Evolutionary conservation across 2,113 vertebrate genomes (phyloP).

Genomic region (Gopherus flavomarginatus): DNA sequence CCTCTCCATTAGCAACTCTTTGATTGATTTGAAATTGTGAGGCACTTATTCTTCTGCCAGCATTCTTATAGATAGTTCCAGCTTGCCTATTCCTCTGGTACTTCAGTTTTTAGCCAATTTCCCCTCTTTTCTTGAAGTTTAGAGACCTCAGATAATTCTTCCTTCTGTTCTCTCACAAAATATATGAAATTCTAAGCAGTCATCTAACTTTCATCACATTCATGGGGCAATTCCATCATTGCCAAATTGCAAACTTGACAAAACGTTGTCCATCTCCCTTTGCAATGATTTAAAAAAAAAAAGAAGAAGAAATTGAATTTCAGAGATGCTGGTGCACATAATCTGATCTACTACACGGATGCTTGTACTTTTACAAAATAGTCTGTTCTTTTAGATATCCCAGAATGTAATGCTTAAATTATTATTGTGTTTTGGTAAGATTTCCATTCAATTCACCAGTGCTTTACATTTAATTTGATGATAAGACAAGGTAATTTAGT

Average conservation of each 20-base stretch:
- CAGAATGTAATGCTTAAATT: slow-evolving; percentile 28
- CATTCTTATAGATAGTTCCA: slow-evolving; percentile 60
- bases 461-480: slow-evolving; percentile 44
- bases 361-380: slow-evolving; percentile 25
- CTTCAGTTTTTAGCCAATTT: slow-evolving; percentile 58
- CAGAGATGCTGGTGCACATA: slow-evolving; percentile 57
- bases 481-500: slow-evolving; percentile 31
- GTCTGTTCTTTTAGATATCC: slow-evolving; percentile 37
- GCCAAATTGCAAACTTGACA: slow-evolving; percentile 65
- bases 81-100: slow-evolving; percentile 37
- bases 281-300: slow-evolving; percentile 58
- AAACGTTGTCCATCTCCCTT: slow-evolving; percentile 63
- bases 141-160: slow-evolving; percentile 62
- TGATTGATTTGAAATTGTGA: slow-evolving; percentile 68
- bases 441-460: slow-evolving; percentile 13
- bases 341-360: slow-evolving; percentile 42
- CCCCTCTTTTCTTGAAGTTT: slow-evolving; percentile 53
- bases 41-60: slow-evolving; percentile 60
- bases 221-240: slow-evolving; percentile 52
- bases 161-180: slow-evolving; percentile 53
- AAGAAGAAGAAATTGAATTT: slow-evolving; percentile 35
- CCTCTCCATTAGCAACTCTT: slow-evolving; percentile 41
- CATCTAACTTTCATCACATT: slow-evolving; percentile 65
- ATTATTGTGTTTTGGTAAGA: slow-evolving; percentile 23
- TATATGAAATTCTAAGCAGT: slow-evolving; percentile 68